These are phyloP conservation scores for Odontamblyopus lacepedii DNA, from an alignment of 2,797 vertebrate species.

Conservation along the genomic window DNA sequence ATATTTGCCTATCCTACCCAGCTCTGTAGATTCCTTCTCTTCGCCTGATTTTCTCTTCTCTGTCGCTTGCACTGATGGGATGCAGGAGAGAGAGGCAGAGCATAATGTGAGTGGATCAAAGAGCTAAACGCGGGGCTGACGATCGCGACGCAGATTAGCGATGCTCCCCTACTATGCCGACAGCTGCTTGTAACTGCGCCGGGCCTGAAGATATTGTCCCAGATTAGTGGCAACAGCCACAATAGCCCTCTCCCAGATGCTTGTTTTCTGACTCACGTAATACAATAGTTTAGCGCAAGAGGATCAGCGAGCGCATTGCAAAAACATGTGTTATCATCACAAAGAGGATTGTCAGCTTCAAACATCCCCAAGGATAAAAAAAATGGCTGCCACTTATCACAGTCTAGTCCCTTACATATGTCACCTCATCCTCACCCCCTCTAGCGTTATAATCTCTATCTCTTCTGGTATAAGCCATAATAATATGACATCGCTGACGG, in stretches of 20 bases:
- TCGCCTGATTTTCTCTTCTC: slow-evolving; percentile 48
- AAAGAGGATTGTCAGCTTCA: slow-evolving; percentile 81
- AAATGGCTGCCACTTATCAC: slow-evolving; percentile 71
- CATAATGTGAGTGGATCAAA: slow-evolving; percentile 78
- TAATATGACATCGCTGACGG: slow-evolving; percentile 54
- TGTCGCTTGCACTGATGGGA: slow-evolving; percentile 41
- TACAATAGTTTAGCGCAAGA: slow-evolving; percentile 72
- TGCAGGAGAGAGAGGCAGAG: slow-evolving; percentile 32
- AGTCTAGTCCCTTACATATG: slow-evolving; percentile 64
- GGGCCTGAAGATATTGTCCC: slow-evolving; percentile 72
- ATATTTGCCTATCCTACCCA: not conserved
- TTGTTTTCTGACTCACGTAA: slow-evolving; percentile 73
- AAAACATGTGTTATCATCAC: slow-evolving; percentile 81
- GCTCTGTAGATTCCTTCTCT: not conserved
- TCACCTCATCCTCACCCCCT: slow-evolving; percentile 42
- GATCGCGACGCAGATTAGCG: slow-evolving; percentile 78
- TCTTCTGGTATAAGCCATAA: slow-evolving; percentile 57
- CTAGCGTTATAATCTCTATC: slow-evolving; percentile 63
- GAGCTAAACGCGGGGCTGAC: slow-evolving; percentile 77
- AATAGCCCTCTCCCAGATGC: slow-evolving; percentile 67
- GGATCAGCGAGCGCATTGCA: slow-evolving; percentile 67
- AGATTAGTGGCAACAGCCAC: slow-evolving; percentile 67
- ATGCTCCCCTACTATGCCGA: slow-evolving; percentile 72
- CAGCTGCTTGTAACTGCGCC: slow-evolving; percentile 74
- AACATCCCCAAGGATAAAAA: slow-evolving; percentile 82